Conservation (phyloP, 2,113 vertebrate genomes). For the Upupa epops region DNA sequence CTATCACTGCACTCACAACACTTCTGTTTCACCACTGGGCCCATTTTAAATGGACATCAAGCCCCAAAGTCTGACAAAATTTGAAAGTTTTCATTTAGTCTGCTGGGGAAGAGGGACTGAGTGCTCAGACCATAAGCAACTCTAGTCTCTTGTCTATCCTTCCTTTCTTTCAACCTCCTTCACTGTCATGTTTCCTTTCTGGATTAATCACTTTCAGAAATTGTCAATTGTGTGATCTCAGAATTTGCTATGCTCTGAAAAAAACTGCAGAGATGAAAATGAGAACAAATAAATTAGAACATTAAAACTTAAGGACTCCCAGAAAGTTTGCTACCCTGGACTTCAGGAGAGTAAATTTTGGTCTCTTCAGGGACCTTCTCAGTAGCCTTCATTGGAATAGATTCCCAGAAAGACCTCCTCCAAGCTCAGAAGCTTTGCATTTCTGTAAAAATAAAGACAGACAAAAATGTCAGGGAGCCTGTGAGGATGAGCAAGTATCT, state of each 20-base stretch:
- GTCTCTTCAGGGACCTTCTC: too few relatives aligned
- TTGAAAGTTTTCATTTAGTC: neutral
- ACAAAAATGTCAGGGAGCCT: too few relatives aligned
- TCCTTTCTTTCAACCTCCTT: neutral
- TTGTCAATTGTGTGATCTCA: neutral
- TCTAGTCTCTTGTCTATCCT: neutral
- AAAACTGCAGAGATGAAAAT: neutral
- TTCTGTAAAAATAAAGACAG: too few relatives aligned
- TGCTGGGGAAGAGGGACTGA: neutral
- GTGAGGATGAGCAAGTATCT: too few relatives aligned
- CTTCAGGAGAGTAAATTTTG: too few relatives aligned
- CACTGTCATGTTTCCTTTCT: neutral
- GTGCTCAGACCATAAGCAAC: neutral
- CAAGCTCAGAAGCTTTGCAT: too few relatives aligned
- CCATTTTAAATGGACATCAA: neutral
- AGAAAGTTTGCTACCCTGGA: too few relatives aligned
- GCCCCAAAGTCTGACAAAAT: neutral
- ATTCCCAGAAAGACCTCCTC: too few relatives aligned
- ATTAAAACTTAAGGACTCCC: neutral
- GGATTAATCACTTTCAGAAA: neutral
- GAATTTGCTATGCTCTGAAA: neutral
- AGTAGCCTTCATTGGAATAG: too few relatives aligned
- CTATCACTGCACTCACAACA: neutral
- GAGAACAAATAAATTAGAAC: neutral
- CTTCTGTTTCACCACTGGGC: neutral